These are phyloP conservation scores for Toxotes jaculatrix DNA, from an alignment of 2,113 vertebrate species.

Conservation along the genomic window DNA sequence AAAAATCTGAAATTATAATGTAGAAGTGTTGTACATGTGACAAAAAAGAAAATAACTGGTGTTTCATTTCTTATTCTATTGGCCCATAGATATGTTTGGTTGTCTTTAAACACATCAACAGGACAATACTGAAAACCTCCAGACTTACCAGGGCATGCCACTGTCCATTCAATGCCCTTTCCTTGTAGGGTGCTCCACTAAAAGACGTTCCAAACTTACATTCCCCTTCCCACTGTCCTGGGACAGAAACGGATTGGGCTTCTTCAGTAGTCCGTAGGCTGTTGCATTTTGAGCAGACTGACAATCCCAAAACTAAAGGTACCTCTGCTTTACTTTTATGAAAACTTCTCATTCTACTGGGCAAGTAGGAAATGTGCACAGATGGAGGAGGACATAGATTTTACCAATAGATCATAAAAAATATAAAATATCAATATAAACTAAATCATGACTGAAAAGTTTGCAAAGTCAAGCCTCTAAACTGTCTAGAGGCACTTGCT, in stretches of 20 bases:
- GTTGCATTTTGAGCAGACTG: slow-evolving; percentile 56
- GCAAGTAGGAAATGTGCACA: background rate
- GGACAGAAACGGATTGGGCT: slow-evolving; percentile 79
- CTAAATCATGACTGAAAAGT: background rate
- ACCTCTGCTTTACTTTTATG: background rate
- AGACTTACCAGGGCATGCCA: slow-evolving; percentile 83
- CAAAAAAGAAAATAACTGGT: background rate
- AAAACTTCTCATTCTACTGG: background rate
- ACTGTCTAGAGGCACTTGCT: background rate
- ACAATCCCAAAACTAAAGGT: slow-evolving; percentile 27
- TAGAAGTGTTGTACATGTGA: background rate
- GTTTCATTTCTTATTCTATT: slow-evolving; percentile 9
- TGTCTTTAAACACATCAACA: slow-evolving; percentile 68
- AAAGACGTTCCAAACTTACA: slow-evolving; percentile 81
- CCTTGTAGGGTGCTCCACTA: slow-evolving; percentile 69
- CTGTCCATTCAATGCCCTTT: slow-evolving; percentile 78
- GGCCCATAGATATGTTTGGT: slow-evolving; percentile 46
- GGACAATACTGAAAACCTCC: slow-evolving; percentile 76
- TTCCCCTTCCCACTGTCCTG: slow-evolving; percentile 74
- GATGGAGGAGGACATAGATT: background rate
- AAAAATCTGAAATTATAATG: background rate
- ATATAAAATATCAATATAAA: background rate
- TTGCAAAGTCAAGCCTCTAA: background rate
- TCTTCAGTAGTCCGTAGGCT: slow-evolving; percentile 62
- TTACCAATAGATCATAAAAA: background rate